A percentile compares a stretch with the other conserved stretches of the same genome.
These are phyloP conservation scores for Sander lucioperca DNA, from an alignment of 2,113 vertebrate species.

Conservation along the genomic window DNA sequence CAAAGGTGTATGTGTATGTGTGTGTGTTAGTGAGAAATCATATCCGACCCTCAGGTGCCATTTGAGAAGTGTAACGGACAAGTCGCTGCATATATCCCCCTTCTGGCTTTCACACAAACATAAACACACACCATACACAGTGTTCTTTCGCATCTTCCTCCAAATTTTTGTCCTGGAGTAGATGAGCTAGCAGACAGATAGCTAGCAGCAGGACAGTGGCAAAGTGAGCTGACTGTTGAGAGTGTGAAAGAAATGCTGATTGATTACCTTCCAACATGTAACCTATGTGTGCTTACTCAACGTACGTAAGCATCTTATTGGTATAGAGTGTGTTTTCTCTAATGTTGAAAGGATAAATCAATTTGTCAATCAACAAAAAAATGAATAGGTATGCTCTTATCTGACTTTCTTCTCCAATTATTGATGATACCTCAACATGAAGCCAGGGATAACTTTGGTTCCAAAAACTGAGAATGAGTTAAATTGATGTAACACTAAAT, in stretches of 20 bases:
- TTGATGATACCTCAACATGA: not conserved
- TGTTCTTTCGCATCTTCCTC: not conserved
- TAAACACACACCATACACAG: not conserved
- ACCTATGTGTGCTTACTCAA: not conserved
- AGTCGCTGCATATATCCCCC: conserved; percentile 58
- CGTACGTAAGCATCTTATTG: no score
- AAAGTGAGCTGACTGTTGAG: not conserved
- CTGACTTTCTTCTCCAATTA: not conserved
- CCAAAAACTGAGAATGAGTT: not conserved
- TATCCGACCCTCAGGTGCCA: conserved; percentile 72
- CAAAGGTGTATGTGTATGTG: conserved; percentile 19
- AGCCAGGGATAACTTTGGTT: not conserved
- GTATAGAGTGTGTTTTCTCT: not conserved
- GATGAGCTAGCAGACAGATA: conserved; percentile 6
- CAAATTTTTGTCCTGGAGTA: not conserved
- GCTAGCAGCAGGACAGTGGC: not conserved
- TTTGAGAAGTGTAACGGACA: conserved; percentile 59
- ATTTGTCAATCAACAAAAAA: not conserved
- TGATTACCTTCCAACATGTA: not conserved
- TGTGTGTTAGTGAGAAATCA: conserved; percentile 47
- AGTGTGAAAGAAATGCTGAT: not conserved
- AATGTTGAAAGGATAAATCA: not conserved
- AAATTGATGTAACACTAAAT: no score
- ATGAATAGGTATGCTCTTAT: not conserved
- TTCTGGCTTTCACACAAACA: conserved; percentile 28